phyloP scores from a whole-genome alignment of 1,140 invertebrate species.

The Scylla paramamosain region DNA sequence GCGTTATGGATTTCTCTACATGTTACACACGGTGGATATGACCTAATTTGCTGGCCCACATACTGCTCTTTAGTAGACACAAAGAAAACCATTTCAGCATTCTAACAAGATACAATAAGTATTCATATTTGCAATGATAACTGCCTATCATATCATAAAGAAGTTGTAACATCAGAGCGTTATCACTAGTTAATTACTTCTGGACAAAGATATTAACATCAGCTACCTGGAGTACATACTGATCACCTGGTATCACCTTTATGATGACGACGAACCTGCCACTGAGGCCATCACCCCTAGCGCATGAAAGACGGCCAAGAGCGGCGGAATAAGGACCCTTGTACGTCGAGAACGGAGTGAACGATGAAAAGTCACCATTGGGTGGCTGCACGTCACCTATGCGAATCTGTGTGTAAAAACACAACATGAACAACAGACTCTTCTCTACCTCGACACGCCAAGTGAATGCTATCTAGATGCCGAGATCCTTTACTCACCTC shows the following conservation, averaged over 20 bases:
- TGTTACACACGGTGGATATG: too few species aligned
- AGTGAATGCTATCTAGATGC: not conserved
- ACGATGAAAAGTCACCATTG: not conserved
- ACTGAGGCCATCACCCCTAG: not conserved
- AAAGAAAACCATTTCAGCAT: too few species aligned
- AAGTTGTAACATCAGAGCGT: too few species aligned
- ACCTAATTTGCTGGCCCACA: too few species aligned
- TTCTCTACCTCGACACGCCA: not conserved
- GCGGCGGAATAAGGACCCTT: not conserved
- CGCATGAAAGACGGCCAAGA: not conserved
- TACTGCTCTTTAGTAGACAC: too few species aligned
- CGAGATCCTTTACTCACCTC: not conserved
- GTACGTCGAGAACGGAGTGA: slow-evolving; percentile 32
- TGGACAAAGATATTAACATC: not conserved
- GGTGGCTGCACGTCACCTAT: not conserved
- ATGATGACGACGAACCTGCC: slow-evolving; percentile 23
- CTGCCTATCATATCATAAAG: too few species aligned
- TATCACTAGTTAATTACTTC: not conserved
- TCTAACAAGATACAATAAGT: too few species aligned
- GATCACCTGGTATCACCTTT: not conserved
- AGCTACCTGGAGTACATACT: not conserved
- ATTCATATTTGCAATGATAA: too few species aligned
- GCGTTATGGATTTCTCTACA: too few species aligned
- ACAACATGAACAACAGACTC: not conserved
- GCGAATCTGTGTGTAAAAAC: not conserved